A percentile compares a stretch with the other conserved stretches of the same genome.
phyloP scores from a whole-genome alignment of 1,140 invertebrate genomes.

The Drosophila sturtevanti region DNA sequence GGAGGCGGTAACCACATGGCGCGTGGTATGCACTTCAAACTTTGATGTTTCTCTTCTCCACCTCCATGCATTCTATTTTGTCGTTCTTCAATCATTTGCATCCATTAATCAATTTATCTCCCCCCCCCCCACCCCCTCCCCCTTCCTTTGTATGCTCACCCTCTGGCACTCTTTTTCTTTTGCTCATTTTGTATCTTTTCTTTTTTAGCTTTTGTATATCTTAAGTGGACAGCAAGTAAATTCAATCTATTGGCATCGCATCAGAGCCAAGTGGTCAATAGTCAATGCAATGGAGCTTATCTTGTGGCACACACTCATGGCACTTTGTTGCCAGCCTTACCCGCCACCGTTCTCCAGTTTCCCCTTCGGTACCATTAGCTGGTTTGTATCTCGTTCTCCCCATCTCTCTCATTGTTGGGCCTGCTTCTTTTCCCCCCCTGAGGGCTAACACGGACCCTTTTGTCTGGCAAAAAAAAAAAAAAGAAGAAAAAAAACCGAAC shows the following conservation, averaged over 20 bases:
- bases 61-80: constrained; percentile 50
- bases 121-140: background rate
- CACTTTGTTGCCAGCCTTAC: constrained; percentile 44
- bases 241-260: constrained; percentile 46
- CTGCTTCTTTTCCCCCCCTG: constrained; percentile 57
- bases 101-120: constrained; percentile 78
- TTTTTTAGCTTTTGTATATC: constrained; percentile 55
- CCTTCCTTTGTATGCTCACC: background rate
- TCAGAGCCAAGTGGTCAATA: constrained; percentile 41
- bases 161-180: constrained; percentile 9
- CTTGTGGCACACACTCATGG: constrained; percentile 61
- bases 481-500: background rate
- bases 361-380: constrained; percentile 48
- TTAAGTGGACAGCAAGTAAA: constrained; percentile 68
- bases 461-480: background rate
- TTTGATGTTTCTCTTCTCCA: constrained; percentile 58
- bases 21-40: constrained; percentile 56
- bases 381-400: constrained; percentile 53
- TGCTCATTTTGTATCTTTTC: constrained; percentile 19
- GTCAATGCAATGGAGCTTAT: constrained; percentile 63
- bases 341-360: background rate
- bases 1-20: constrained; percentile 57
- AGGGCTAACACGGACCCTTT: constrained; percentile 52
- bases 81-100: constrained; percentile 75
- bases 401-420: constrained; percentile 39